phyloP scores from a whole-genome alignment of 1,140 invertebrate species.

The Zophobas atratus region DNA sequence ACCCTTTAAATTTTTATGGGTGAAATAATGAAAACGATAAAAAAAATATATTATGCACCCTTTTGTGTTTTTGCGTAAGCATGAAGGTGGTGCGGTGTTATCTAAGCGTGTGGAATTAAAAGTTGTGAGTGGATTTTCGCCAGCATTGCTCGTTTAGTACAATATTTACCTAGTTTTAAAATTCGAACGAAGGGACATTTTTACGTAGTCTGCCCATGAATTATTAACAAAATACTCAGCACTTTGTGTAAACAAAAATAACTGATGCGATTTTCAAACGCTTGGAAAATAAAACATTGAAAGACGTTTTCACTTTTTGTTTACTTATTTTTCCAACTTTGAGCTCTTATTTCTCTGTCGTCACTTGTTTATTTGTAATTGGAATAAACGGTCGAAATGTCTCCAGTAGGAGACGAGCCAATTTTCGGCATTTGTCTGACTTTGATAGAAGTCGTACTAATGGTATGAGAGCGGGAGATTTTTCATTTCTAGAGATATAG shows the following conservation, averaged over 20 bases:
- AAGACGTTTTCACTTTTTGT: not conserved
- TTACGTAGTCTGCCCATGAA: no score
- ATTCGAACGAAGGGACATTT: no score
- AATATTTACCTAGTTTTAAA: no score
- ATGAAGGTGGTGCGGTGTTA: not conserved
- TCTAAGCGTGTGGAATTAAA: no score
- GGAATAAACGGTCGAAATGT: not conserved
- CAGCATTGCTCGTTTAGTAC: no score
- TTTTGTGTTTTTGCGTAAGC: not conserved
- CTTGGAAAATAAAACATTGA: not conserved
- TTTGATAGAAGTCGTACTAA: not conserved
- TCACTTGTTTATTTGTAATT: not conserved
- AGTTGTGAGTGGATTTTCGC: no score
- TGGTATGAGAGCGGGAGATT: not conserved
- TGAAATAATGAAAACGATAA: constrained; percentile 18
- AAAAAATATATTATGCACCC: constrained; percentile 16
- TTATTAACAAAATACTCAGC: no score
- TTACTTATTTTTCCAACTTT: not conserved
- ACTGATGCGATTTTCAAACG: no score
- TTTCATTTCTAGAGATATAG: not conserved
- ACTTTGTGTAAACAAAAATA: no score
- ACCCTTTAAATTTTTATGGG: not conserved
- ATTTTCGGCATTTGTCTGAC: not conserved
- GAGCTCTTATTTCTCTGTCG: not conserved
- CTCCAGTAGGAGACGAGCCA: not conserved